These are phyloP conservation scores for Ryuthela nishihirai DNA, from an alignment of 2,888 invertebrate genomes.

Conservation along the genomic window DNA sequence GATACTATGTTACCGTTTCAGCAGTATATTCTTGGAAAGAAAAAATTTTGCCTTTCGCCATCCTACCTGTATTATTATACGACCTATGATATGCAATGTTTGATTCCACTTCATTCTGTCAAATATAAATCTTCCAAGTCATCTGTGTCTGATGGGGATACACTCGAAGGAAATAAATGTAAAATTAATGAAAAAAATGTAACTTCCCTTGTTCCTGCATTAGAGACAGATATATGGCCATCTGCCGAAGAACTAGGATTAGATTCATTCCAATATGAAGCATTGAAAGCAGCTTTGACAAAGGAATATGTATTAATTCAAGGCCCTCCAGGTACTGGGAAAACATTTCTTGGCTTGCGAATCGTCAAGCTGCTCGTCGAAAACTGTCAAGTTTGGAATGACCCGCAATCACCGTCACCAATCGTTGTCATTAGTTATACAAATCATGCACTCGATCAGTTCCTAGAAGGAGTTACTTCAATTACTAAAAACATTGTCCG, in stretches of 20 bases:
- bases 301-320: slow-evolving; percentile 60
- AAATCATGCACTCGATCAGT: slow-evolving; percentile 83
- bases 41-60: slow-evolving; percentile 49
- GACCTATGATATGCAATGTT: slow-evolving; percentile 24
- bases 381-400: slow-evolving; percentile 55
- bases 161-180: too few relatives aligned
- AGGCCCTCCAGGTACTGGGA: slow-evolving; percentile 82
- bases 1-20: slow-evolving; percentile 63
- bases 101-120: slow-evolving; percentile 9
- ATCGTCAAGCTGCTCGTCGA: slow-evolving; percentile 64
- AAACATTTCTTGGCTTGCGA: slow-evolving; percentile 74
- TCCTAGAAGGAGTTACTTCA: slow-evolving; percentile 64
- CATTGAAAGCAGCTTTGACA: slow-evolving; percentile 65
- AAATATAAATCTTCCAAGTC: too few relatives aligned
- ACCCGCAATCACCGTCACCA: slow-evolving; percentile 50
- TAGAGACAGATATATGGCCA: slow-evolving; percentile 54
- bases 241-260: slow-evolving; percentile 54
- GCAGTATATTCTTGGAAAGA: slow-evolving; percentile 62
- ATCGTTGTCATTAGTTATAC: slow-evolving; percentile 77
- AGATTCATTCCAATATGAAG: slow-evolving; percentile 64
- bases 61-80: slow-evolving; percentile 48
- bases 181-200: background rate
- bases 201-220: slow-evolving; percentile 4
- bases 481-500: slow-evolving; percentile 62
- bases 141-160: too few relatives aligned